Evolutionary conservation across 2,113 vertebrate genomes (phyloP), one percentile per base, ranked within the genome.

Genomic region (Bettongia penicillata): DNA sequence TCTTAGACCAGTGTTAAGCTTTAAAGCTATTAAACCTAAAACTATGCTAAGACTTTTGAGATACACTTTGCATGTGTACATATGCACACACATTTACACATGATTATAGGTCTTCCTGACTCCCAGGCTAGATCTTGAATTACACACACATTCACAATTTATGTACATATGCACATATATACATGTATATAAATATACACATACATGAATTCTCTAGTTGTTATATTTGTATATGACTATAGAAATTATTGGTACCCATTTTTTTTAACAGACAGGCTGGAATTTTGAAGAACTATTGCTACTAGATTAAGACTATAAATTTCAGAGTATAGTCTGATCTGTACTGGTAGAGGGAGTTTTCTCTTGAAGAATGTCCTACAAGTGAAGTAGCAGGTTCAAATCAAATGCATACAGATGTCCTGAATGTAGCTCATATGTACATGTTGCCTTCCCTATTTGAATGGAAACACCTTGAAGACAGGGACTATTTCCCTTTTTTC

Each of bases 21-120:
- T 77, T 77, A 77, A 22, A 43, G 68, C n/a, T 16, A 43, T n/a
- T 77, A n/a, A 77, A 37, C 14, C 23, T 77, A n/a, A 77, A 77
- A n/a, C 7, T 68, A 5, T 8, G 16, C 37, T 7, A 6, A 43
- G 68, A n/a, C 37, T 77, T 77, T 77, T 77, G 68, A 37, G 37
- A 77, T n/a, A n/a, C 4, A 1, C 0, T 37, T 0, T 77, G 37
- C 7, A 0, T 77, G n/a, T n/a, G 37, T 22, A n/a, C 16, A 8
- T 43, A 43, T 43, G 37, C 5, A 43, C 16, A 22, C 68, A n/a
- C 16, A n/a, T n/a, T 77, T 43, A 77, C n/a, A 43, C n/a, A 22
- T 19, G 37, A 77, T n/a, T 77, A 5, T n/a, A 77, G 37, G n/a
- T 77, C 37, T 77, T 77, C 7, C 37, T 7, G 6, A 77, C 68